Evolutionary conservation across 2,888 invertebrate genomes (phyloP), one percentile per base, ranked within the genome.

Genomic region (Sminthurinus aureus): DNA sequence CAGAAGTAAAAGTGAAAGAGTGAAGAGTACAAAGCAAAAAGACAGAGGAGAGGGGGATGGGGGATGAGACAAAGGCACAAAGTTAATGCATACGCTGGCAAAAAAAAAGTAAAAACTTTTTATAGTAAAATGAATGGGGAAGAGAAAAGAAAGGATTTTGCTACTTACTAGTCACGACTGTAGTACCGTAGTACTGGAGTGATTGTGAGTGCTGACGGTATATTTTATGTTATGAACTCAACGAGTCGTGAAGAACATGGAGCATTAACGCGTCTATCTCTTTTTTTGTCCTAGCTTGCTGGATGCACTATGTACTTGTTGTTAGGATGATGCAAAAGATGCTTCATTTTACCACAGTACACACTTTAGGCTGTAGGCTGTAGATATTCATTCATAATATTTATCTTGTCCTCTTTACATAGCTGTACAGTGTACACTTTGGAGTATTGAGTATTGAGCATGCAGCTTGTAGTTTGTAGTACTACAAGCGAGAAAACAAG

Each of bases 171-270:
- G n/a, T n/a, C 13, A 52, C 52, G 13, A 11, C 52, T 52, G 52
- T 52, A 52, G n/a, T n/a, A n/a, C n/a, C n/a, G 6, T 6, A 38
- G 38, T 38, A 38, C 38, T n/a, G 6, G 38, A 38, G 38, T 38
- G 38, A 1, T 4, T 38, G n/a, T n/a, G n/a, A 38, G 38, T 38
- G 38, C 38, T 38, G 6, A 38, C 38, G 38, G 38, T 38, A 38
- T 38, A 51, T 12, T n/a, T 50, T 75, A 51, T 12, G 50, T 50
- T 75, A 50, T 75, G 76, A 76, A 76, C 76, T 76, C 76, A 76
- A 13, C 58, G 51, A 76, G 52, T 76, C 76, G 76, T 76, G 76
- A 76, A 76, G 58, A 58, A 20, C 76, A 76, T 6, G 6, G 8
- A 20, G 58, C 24, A 58, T 22, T 20, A 18, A 26, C n/a, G 18